A percentile compares a stretch with the other conserved stretches of the same genome.
phyloP scores from a whole-genome alignment of 2,888 invertebrate genomes.

The Heliconius cydno region DNA sequence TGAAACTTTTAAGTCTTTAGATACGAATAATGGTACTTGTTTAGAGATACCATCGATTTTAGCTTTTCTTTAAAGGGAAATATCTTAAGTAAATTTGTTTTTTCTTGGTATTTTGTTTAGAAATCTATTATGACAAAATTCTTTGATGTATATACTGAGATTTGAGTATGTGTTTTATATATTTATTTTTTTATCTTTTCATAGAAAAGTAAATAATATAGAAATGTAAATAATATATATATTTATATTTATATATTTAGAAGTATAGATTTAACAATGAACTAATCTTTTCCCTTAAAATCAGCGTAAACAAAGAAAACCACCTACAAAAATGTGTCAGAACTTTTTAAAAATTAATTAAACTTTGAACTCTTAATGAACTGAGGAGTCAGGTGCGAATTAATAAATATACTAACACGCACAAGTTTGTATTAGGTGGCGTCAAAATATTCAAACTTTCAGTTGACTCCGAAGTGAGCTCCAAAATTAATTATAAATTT shows the following conservation, averaged over 20 bases:
- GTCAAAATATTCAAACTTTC: conserved; percentile 28
- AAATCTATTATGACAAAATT: not conserved
- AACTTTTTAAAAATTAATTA: conserved; percentile 29
- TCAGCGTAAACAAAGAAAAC: not conserved
- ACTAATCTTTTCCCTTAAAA: not conserved
- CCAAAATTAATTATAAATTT: conserved; percentile 27
- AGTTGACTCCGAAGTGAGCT: not conserved
- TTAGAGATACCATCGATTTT: conserved; percentile 2
- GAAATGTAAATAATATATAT: too few species aligned
- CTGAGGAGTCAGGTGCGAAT: conserved; percentile 15
- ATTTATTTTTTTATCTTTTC: too few species aligned
- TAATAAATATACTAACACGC: conserved; percentile 25
- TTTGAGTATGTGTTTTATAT: too few species aligned
- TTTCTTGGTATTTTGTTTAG: not conserved
- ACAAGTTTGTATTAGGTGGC: conserved; percentile 37
- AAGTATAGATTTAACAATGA: not conserved
- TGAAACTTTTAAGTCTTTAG: conserved; percentile 21
- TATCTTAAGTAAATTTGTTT: not conserved
- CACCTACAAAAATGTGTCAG: not conserved
- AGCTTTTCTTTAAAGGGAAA: not conserved
- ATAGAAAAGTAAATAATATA: too few species aligned
- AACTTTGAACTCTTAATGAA: conserved; percentile 30
- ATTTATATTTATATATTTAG: too few species aligned
- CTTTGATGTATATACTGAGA: too few species aligned
- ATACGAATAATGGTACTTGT: conserved; percentile 5